phyloP scores from a whole-genome alignment of 2,888 invertebrate genomes.

The Leptogaster cylindrica region DNA sequence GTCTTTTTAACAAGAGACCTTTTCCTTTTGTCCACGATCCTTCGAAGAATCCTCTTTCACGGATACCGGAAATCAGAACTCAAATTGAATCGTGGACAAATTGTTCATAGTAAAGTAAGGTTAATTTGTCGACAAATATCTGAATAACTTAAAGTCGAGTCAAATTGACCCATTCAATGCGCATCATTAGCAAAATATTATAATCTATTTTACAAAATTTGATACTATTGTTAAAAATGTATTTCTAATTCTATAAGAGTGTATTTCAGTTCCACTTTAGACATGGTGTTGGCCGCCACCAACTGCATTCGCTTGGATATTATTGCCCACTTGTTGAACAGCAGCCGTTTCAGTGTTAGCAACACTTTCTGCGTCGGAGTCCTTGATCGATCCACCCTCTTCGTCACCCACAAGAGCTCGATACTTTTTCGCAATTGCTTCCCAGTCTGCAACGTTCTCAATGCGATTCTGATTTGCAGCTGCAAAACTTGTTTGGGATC shows the following conservation, averaged over 20 bases:
- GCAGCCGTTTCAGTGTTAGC: conserved; percentile 45
- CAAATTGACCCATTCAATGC: no score
- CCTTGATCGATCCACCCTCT: conserved; percentile 62
- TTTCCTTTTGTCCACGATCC: no score
- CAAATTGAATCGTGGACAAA: no score
- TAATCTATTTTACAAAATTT: no score
- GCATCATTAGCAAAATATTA: no score
- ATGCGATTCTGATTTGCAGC: conserved; percentile 75
- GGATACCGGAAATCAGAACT: no score
- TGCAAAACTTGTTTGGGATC: conserved; percentile 83
- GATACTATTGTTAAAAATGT: no score
- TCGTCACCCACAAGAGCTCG: conserved; percentile 76
- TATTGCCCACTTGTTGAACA: conserved; percentile 58
- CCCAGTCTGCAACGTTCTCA: conserved; percentile 92
- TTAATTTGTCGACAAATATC: no score
- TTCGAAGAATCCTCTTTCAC: no score
- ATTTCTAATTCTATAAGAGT: background rate
- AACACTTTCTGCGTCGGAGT: conserved; percentile 58
- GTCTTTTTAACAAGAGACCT: no score
- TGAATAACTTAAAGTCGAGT: no score
- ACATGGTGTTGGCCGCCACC: conserved; percentile 50
- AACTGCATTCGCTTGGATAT: conserved; percentile 50
- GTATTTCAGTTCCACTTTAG: conserved; percentile 47
- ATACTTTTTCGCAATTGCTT: conserved; percentile 87
- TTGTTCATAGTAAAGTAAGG: no score